Conservation (phyloP, 2,888 invertebrate genomes). For the Pachycephus smyrnensis region DNA sequence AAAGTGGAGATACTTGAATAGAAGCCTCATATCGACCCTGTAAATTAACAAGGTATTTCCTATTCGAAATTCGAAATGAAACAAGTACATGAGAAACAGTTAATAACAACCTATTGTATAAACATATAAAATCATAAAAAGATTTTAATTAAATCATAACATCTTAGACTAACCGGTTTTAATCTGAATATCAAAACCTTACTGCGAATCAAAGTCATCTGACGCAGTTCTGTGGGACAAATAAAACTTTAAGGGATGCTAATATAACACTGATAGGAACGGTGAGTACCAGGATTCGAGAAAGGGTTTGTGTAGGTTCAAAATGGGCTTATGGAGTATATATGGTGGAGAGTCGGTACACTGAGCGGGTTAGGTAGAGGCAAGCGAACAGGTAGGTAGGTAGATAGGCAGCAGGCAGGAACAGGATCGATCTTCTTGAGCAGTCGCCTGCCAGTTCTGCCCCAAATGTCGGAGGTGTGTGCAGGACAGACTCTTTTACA, state of each 20-base stretch:
- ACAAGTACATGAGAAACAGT: neutral
- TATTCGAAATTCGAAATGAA: neutral
- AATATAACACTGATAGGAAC: neutral
- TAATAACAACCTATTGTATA: neutral
- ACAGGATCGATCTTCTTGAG: constrained; percentile 39
- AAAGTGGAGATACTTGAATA: neutral
- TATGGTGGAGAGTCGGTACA: constrained; percentile 15
- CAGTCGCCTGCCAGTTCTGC: constrained; percentile 29
- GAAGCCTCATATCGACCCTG: neutral
- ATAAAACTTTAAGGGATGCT: neutral
- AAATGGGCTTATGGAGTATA: constrained; percentile 15
- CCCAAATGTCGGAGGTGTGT: constrained; percentile 13
- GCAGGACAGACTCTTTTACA: constrained; percentile 5
- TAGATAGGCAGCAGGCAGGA: constrained; percentile 8
- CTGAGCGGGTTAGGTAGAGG: constrained; percentile 17
- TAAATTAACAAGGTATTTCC: neutral
- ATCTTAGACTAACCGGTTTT: neutral
- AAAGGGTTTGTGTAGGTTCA: constrained; percentile 14
- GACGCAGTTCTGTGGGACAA: neutral
- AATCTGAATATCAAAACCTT: neutral
- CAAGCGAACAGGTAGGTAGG: constrained; percentile 12
- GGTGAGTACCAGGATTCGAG: constrained; percentile 16
- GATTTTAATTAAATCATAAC: neutral
- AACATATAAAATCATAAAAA: neutral
- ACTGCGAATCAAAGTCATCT: neutral